Evolutionary conservation across 2,888 invertebrate species (phyloP).

Genomic region (Dasypogon diadema): DNA sequence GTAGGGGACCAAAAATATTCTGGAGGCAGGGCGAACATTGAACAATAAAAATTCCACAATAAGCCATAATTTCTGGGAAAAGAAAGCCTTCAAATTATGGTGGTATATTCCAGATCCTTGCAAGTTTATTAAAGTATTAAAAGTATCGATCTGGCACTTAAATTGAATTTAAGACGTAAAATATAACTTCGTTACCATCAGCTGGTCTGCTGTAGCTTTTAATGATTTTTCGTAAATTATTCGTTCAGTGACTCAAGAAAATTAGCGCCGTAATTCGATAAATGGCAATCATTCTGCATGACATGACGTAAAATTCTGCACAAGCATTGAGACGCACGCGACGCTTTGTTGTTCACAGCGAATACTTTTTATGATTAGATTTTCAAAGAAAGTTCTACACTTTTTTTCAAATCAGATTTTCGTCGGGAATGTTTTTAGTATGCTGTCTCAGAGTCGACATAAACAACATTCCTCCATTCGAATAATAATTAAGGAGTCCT

Average conservation of each 20-base stretch:
- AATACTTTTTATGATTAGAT: too few relatives aligned
- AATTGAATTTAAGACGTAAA: not conserved
- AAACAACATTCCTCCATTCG: too few relatives aligned
- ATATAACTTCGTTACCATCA: not conserved
- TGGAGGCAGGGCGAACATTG: not conserved
- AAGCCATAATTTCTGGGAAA: conserved; percentile 3
- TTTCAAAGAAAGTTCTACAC: too few relatives aligned
- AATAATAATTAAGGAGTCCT: too few relatives aligned
- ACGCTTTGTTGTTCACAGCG: too few relatives aligned
- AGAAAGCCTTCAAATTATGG: too few relatives aligned
- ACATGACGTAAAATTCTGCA: too few relatives aligned
- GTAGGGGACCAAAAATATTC: not conserved
- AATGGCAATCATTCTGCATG: too few relatives aligned
- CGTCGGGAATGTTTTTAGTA: too few relatives aligned
- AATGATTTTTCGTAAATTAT: not conserved
- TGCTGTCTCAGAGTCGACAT: too few relatives aligned
- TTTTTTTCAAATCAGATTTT: too few relatives aligned
- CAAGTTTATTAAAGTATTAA: conserved; percentile 12
- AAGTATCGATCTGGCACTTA: not conserved
- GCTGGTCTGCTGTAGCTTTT: not conserved
- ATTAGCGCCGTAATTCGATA: not conserved
- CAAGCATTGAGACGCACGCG: too few relatives aligned
- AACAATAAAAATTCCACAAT: not conserved
- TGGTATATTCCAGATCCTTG: not conserved
- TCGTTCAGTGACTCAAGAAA: conserved; percentile 5